These are phyloP conservation scores for Poeciliopsis paucimaculata DNA, from an alignment of 2,797 vertebrate species.

Conservation along the genomic window DNA sequence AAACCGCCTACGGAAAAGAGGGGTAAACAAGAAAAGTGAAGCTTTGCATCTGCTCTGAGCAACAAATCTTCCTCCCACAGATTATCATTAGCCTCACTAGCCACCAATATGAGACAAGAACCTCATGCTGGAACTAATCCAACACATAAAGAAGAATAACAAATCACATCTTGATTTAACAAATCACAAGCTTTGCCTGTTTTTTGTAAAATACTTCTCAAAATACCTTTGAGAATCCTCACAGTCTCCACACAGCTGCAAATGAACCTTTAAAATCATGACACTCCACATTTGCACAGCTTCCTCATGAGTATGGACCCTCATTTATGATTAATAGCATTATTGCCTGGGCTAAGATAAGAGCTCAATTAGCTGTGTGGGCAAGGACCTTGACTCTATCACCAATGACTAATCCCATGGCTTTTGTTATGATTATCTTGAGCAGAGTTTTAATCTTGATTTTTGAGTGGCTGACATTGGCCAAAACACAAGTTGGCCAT, in stretches of 20 bases:
- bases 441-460: slow-evolving; percentile 67
- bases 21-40: slow-evolving; percentile 55
- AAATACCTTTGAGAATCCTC: slow-evolving; percentile 18
- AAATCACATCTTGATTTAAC: slow-evolving; percentile 22
- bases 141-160: slow-evolving; percentile 28
- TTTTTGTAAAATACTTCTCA: slow-evolving; percentile 15
- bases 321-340: slow-evolving; percentile 71
- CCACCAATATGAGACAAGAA: slow-evolving; percentile 28
- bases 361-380: slow-evolving; percentile 74
- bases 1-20: slow-evolving; percentile 54
- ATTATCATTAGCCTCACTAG: slow-evolving; percentile 52
- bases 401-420: slow-evolving; percentile 69
- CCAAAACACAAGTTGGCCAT: slow-evolving; percentile 45
- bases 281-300: slow-evolving; percentile 25
- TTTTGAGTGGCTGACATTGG: slow-evolving; percentile 43
- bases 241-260: slow-evolving; percentile 2
- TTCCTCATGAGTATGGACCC: slow-evolving; percentile 50
- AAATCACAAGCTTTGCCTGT: too few relatives aligned
- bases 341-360: slow-evolving; percentile 64
- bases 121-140: slow-evolving; percentile 27
- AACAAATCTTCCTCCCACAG: slow-evolving; percentile 49
- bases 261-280: slow-evolving; percentile 36
- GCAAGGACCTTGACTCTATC: slow-evolving; percentile 75
- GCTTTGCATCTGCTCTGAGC: slow-evolving; percentile 39
- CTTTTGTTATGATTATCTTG: slow-evolving; percentile 73